These are phyloP conservation scores for Cryptomyrus ogoouensis DNA, from an alignment of 2,113 vertebrate species.

Conservation along the genomic window DNA sequence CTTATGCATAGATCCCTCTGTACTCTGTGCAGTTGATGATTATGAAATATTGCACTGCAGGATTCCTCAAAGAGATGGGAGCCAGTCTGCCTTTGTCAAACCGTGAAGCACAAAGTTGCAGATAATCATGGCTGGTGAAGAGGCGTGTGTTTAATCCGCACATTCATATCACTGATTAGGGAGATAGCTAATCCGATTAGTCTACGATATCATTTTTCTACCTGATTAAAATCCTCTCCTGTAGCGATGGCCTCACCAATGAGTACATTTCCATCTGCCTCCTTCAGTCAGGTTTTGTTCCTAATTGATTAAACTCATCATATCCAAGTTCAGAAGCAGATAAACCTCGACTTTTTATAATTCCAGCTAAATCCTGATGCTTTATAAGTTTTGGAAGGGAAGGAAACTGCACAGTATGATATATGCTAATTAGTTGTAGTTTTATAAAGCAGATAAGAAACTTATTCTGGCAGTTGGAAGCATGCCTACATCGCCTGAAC, in stretches of 20 bases:
- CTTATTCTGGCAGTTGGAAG: neutral
- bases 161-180: neutral
- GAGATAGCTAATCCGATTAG: neutral
- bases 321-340: neutral
- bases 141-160: neutral
- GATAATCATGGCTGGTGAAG: neutral
- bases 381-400: neutral
- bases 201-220: neutral
- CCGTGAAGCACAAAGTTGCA: neutral
- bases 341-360: neutral
- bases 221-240: neutral
- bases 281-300: neutral
- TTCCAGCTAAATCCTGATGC: neutral
- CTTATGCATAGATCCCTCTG: neutral
- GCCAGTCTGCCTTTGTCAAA: neutral
- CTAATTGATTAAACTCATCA: conserved; percentile 1
- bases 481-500: neutral
- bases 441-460: neutral
- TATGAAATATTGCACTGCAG: neutral
- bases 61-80: neutral
- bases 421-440: neutral
- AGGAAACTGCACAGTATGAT: neutral
- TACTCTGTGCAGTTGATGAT: neutral
- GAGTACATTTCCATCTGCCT: neutral
- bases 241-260: neutral